A percentile compares a stretch with the other conserved stretches of the same genome.
Evolutionary conservation across 2,888 invertebrate genomes (phyloP).

Genomic region (Linyphia triangularis): DNA sequence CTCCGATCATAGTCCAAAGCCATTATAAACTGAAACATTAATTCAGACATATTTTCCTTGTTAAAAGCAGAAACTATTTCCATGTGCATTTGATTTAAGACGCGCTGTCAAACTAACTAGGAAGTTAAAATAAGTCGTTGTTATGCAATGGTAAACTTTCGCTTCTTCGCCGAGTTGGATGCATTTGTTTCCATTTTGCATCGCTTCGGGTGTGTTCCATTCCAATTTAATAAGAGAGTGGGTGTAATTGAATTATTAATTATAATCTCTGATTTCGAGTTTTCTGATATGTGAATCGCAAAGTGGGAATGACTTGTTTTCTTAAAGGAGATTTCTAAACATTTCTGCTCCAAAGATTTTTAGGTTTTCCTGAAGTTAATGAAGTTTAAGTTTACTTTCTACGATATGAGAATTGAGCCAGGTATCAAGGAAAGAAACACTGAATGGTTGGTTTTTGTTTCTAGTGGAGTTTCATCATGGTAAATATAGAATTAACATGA

Average conservation of each 20-base stretch:
- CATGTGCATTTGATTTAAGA: slow-evolving; percentile 33
- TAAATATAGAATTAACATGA: too few species aligned
- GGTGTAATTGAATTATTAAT: slow-evolving; percentile 29
- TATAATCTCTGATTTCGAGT: slow-evolving; percentile 6
- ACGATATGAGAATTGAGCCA: too few species aligned
- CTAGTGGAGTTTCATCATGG: too few species aligned
- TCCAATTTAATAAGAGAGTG: not conserved
- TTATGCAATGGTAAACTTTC: not conserved
- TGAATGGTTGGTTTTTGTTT: too few species aligned
- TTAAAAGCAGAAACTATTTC: slow-evolving; percentile 10
- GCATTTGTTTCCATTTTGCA: slow-evolving; percentile 17
- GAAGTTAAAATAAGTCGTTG: slow-evolving; percentile 23
- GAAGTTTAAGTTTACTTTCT: too few species aligned
- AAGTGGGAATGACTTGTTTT: not conserved
- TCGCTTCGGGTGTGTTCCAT: not conserved
- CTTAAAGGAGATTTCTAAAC: not conserved
- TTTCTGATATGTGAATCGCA: not conserved
- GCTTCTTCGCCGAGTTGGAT: not conserved
- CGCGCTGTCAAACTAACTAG: slow-evolving; percentile 2
- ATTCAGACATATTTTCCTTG: not conserved
- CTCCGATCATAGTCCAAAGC: too few species aligned
- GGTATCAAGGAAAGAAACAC: too few species aligned
- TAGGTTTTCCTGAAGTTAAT: too few species aligned
- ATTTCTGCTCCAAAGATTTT: too few species aligned
- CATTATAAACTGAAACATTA: not conserved